phyloP scores from a whole-genome alignment of 2,888 invertebrate species.

The Lobophora halterata region DNA sequence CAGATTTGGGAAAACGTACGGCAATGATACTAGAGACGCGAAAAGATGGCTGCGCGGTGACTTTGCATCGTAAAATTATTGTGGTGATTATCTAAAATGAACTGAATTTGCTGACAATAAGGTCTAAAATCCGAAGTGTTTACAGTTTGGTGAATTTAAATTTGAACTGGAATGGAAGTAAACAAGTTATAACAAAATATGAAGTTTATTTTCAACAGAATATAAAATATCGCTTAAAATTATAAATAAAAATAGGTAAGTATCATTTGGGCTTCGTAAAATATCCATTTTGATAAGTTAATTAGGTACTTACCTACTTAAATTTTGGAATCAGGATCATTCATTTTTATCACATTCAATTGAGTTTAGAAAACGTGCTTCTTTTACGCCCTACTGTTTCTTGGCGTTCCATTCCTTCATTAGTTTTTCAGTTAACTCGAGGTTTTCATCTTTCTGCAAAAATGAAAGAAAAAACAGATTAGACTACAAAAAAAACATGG shows the following conservation, averaged over 20 bases:
- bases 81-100: conserved; percentile 14
- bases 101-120: conserved; percentile 15
- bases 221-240: conserved; percentile 3
- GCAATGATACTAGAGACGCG: conserved; percentile 86
- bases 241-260: too few relatives aligned
- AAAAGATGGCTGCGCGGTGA: conserved; percentile 87
- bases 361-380: not conserved
- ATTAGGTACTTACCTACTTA: too few relatives aligned
- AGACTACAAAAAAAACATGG: conserved; percentile 1
- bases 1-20: conserved; percentile 88
- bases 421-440: conserved; percentile 83
- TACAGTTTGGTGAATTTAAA: conserved; percentile 27
- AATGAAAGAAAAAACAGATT: conserved; percentile 8
- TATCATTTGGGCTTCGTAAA: too few relatives aligned
- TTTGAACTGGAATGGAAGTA: conserved; percentile 19
- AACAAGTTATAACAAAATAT: conserved; percentile 12
- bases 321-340: too few relatives aligned
- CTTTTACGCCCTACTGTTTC: conserved; percentile 34
- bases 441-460: conserved; percentile 87
- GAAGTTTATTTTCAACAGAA: conserved; percentile 16
- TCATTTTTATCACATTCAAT: too few relatives aligned
- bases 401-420: conserved; percentile 81
- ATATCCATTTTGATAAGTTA: too few relatives aligned
- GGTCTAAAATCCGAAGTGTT: conserved; percentile 35
- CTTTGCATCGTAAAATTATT: conserved; percentile 60